These are phyloP conservation scores for Neodiprion pinetum DNA, from an alignment of 1,140 invertebrate genomes.

Conservation along the genomic window DNA sequence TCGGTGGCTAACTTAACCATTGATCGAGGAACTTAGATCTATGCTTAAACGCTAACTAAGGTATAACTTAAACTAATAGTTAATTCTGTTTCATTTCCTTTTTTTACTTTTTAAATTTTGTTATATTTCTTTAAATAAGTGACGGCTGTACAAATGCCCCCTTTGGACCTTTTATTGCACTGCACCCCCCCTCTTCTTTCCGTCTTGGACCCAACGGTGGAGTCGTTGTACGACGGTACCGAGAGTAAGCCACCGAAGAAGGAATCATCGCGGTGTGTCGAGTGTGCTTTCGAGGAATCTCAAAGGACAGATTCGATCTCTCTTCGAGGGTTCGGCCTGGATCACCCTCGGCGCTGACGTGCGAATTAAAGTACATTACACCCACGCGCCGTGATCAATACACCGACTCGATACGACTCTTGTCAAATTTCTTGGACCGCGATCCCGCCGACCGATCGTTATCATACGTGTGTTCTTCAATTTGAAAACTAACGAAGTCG, in stretches of 20 bases:
- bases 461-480: too few species aligned
- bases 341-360: neutral
- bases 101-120: neutral
- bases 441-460: too few species aligned
- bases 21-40: constrained; percentile 5
- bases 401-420: too few species aligned
- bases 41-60: neutral
- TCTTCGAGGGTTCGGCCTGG: neutral
- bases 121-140: neutral
- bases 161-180: constrained; percentile 2
- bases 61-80: neutral
- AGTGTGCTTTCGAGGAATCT: neutral
- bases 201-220: neutral
- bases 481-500: too few species aligned
- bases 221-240: neutral
- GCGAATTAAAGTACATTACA: neutral
- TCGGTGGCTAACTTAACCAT: constrained; percentile 7
- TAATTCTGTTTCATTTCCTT: neutral
- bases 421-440: too few species aligned
- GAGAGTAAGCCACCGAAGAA: neutral
- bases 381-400: too few species aligned
- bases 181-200: neutral
- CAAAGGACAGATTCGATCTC: neutral
- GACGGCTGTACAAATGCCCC: constrained; percentile 5
- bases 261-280: neutral